Percentiles rank a stretch among this genome's conserved stretches.
These are phyloP conservation scores for Chelon auratus DNA, from an alignment of 2,797 vertebrate species.

Conservation along the genomic window DNA sequence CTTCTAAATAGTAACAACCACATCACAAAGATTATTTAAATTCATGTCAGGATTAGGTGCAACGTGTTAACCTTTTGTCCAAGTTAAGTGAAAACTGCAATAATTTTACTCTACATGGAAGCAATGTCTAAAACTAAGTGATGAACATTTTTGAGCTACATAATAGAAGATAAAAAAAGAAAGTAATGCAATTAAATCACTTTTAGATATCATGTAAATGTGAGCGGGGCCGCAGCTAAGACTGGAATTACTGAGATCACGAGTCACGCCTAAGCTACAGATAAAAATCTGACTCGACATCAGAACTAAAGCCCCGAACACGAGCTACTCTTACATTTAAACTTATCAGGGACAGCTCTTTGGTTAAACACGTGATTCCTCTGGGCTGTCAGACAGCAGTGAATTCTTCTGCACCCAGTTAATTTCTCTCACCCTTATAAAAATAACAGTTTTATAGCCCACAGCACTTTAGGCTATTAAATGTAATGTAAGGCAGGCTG, in stretches of 20 bases:
- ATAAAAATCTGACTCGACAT: constrained; percentile 5
- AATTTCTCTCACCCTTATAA: constrained; percentile 50
- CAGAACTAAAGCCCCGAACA: background rate
- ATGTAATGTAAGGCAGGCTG: constrained; percentile 47
- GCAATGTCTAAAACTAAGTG: background rate
- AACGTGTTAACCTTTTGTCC: background rate
- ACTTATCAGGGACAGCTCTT: constrained; percentile 8
- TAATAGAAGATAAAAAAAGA: background rate
- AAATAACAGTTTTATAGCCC: constrained; percentile 53
- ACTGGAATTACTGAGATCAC: background rate
- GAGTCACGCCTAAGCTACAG: background rate
- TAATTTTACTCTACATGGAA: constrained; percentile 15
- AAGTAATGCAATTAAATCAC: constrained; percentile 8
- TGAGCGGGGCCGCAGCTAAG: background rate
- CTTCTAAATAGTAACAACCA: background rate
- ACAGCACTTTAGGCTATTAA: constrained; percentile 51
- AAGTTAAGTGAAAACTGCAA: constrained; percentile 10
- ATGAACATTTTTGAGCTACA: constrained; percentile 19
- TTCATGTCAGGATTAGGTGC: background rate
- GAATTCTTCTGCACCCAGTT: constrained; percentile 42
- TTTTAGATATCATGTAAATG: constrained; percentile 9
- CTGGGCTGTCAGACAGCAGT: constrained; percentile 33
- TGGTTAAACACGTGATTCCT: constrained; percentile 19
- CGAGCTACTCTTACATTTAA: constrained; percentile 28
- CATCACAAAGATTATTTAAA: background rate